Base-by-base conservation (phyloP, 2,888 invertebrate genomes). In the Zaprionus obscuricornis region DNA sequence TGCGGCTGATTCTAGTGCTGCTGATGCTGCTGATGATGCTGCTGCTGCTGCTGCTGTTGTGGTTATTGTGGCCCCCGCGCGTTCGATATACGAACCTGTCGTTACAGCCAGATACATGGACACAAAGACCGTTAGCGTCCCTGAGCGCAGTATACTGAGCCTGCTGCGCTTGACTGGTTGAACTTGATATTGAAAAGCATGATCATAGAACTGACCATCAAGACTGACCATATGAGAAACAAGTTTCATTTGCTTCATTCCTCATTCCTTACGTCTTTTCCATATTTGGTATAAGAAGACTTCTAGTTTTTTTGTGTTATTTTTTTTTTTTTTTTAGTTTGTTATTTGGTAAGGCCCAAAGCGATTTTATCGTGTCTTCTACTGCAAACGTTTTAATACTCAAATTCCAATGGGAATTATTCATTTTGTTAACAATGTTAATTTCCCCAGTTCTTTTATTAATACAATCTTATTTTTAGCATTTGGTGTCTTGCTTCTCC, bases 121-220 rank as follows among this genome's bases (percentile, higher is more conserved):
- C 51, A 50, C 58, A 31, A 55, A 56, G 55, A 85, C 82, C 85
- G 83, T 82, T 77, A 77, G 64, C 63, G 72, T 64, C 56, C 46
- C 62, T 42, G 16, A 51, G 37, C 45, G 57, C 58, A 39, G 43
- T 26, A n/a, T 31, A 18, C 57, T 64, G 56, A 43, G 65, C 43
- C 40, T 45, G 56, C 24, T 55, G 42, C 62, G 59, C 49, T 66
- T 58, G 74, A 87, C 87, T 86, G 77, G 86, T 87, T 86, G 87
- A 88, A 87, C 87, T 87, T 87, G 87, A 85, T 88, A 88, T 86
- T 85, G 86, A 86, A 81, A 64, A 63, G 51, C 57, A 58, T 59
- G 62, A 39, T 45, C 74, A 67, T 43, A 58, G 66, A 64, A 66
- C 62, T 70, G 66, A 39, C 58, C 74, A 70, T 36, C 14, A 36